Evolutionary conservation across 2,888 invertebrate genomes (phyloP), one percentile per base, ranked within the genome.

Genomic region (Parelbella ahira): DNA sequence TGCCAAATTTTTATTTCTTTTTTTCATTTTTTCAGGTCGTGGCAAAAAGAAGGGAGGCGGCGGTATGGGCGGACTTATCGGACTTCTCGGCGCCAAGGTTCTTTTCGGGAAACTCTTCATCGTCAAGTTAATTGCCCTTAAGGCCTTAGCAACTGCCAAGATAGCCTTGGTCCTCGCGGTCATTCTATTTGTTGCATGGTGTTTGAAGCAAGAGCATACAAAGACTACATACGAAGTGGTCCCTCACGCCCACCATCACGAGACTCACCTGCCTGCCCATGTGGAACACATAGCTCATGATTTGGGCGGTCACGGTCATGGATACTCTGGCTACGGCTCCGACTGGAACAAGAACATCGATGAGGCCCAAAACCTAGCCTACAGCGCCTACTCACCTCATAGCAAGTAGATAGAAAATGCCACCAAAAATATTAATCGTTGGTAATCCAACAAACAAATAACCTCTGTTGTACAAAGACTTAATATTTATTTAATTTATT

Each of bases 81-180:
- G 94, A 55, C 86, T 94, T 54, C 58, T 87, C 1, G 86, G 73
- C 2, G 86, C 86, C 10, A 87, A 87, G 44, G 47, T 87, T 3
- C 63, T 86, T 1, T 60, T 87, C 32, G 84, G 84, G 2, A 87
- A 87, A 34, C 89, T 95, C 41, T 88, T 95, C 73, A 93, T 94
- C 70, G 84, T 95, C 63, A 95, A 95, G 76, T 86, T 95, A 23
- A 88, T 95, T 47, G 94, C 95, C 4, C 90, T 95, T 75, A 95
- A 95, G 77, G 95, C 95, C 4, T 88, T 95, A 44, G 89, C 94
- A 25, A 90, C 94, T 49, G 94, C 94, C 54, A 95, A 95, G 86
- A 90, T 95, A 53, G 95, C 95, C 0, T 78, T 95, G 4, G 89
- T 94, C 51, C 89, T 95, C 23, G 91, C 93, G 21, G 90, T 90